These are phyloP conservation scores for Falcaria lacertinaria DNA, from an alignment of 2,888 invertebrate genomes.

Conservation along the genomic window DNA sequence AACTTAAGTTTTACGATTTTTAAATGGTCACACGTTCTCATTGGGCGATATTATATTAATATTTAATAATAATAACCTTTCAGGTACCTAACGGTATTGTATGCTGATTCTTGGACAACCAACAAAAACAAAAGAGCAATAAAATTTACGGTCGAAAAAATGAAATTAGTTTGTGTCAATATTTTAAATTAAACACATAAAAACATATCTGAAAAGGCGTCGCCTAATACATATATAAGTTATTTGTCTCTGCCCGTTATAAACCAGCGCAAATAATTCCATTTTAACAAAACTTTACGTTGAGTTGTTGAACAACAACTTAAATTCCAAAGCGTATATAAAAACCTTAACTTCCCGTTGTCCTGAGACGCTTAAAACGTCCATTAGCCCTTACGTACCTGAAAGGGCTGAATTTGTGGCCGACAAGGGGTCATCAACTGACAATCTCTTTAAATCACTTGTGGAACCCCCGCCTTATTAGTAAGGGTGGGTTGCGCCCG, in stretches of 20 bases:
- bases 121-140: too few relatives aligned
- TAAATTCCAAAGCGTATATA: conserved; percentile 22
- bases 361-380: conserved; percentile 25
- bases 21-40: not conserved
- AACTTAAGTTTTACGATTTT: conserved; percentile 5
- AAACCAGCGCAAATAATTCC: not conserved
- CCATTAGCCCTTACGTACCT: conserved; percentile 45
- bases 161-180: too few relatives aligned
- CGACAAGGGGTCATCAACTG: conserved; percentile 64
- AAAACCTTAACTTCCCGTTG: conserved; percentile 9
- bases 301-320: not conserved
- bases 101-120: too few relatives aligned
- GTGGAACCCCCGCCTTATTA: conserved; percentile 66
- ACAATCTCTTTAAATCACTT: conserved; percentile 76
- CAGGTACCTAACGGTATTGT: too few relatives aligned
- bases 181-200: too few relatives aligned
- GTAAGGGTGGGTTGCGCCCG: conserved; percentile 43
- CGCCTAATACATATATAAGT: too few relatives aligned
- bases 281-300: not conserved
- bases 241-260: too few relatives aligned
- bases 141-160: too few relatives aligned
- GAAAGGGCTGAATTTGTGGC: conserved; percentile 68
- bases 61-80: not conserved
- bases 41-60: too few relatives aligned
- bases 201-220: too few relatives aligned